Evolutionary conservation across 2,113 vertebrate species (phyloP), one percentile per base, ranked within the genome.

Genomic region (Panthera leo): DNA sequence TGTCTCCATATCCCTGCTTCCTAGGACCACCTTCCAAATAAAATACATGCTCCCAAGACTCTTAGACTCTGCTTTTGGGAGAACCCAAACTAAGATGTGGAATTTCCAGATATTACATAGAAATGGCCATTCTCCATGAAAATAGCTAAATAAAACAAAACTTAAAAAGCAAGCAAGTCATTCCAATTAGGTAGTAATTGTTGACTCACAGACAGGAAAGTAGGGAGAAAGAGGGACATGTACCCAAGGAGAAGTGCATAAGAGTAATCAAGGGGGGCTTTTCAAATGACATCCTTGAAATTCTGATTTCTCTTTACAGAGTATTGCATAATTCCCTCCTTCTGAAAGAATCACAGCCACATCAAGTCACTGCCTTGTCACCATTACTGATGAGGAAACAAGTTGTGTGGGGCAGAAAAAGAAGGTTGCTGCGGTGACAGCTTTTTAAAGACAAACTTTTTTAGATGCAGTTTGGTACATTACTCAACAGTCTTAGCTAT

Each of bases 371-470:
- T 11, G 14, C 70, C 82, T 68, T 87, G 53, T 95, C 96, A 91
- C 55, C 55, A 58, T n/a, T 61, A 39, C 27, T 87, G 75, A 88
- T 71, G 67, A 93, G 61, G 45, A 94, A 87, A 78, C 82, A 14
- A 75, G 91, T 87, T 63, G 31, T 58, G 73, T 45, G 67, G 61
- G 29, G 51, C 55, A 85, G 31, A 61, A 94, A 67, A 75, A 89
- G 80, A 83, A 90, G 90, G 45, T 58, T 76, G 79, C 58, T 48
- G 15, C 11, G 48, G 87, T 90, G 70, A 87, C 51, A 85, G 87
- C 89, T 92, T 97, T 97, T 95, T 94, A 95, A 89, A 96, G 87
- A 78, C 61, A 67, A 73, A 39, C 53, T 83, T 65, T 65, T 97
- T 91, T 75, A 90, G 94, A 80, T 70, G 36, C 25, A 94, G 42